These are phyloP conservation scores for Peromyscus attwateri DNA, from an alignment of 2,797 vertebrate genomes.

Conservation along the genomic window DNA sequence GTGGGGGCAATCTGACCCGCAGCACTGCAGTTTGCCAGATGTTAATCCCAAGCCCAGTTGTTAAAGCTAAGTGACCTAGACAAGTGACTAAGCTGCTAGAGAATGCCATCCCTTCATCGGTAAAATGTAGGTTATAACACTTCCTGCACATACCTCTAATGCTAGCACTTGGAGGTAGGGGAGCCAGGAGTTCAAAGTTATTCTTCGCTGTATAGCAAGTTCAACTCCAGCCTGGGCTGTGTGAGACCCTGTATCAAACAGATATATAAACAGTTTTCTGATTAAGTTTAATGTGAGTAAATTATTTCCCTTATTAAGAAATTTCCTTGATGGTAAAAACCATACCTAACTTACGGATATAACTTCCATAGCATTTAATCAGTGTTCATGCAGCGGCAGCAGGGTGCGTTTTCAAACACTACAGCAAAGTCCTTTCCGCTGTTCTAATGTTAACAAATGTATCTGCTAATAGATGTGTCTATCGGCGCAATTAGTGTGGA, in stretches of 20 bases:
- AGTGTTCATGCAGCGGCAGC: neutral
- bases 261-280: neutral
- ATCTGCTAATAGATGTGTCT: neutral
- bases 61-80: neutral
- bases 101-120: neutral
- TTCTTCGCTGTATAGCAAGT: neutral
- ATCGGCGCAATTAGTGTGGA: neutral
- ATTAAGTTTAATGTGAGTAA: neutral
- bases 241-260: neutral
- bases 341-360: neutral
- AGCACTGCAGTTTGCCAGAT: neutral
- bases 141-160: neutral
- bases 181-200: neutral
- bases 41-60: neutral
- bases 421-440: neutral
- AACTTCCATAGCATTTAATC: neutral
- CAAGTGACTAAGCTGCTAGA: neutral
- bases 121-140: neutral
- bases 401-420: neutral
- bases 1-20: neutral
- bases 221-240: neutral
- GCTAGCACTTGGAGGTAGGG: neutral
- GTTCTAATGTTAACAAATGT: neutral
- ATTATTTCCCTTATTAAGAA: neutral
- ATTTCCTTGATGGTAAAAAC: neutral